Percentiles rank a stretch among this genome's conserved stretches.
These are phyloP conservation scores for Watsonalla binaria DNA, from an alignment of 2,888 invertebrate genomes.

Conservation along the genomic window DNA sequence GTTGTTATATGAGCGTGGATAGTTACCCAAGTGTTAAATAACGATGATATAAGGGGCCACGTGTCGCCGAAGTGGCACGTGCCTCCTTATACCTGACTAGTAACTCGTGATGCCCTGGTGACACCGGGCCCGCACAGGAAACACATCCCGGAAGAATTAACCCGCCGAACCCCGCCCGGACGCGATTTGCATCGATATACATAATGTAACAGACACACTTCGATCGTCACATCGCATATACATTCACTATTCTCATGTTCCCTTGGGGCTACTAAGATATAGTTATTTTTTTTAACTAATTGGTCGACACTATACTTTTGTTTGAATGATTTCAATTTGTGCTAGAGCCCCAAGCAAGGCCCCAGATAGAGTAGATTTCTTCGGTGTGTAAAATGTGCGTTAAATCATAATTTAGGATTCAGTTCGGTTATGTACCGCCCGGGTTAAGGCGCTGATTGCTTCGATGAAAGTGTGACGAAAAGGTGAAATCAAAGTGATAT, in stretches of 20 bases:
- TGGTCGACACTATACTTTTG: not conserved
- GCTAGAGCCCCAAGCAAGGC: not conserved
- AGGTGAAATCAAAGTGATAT: slow-evolving; percentile 43
- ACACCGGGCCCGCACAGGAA: slow-evolving; percentile 50
- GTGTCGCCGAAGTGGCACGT: slow-evolving; percentile 21
- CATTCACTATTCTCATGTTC: not conserved
- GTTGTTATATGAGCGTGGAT: no score
- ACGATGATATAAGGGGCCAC: not conserved
- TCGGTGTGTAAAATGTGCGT: slow-evolving; percentile 11
- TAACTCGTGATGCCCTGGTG: slow-evolving; percentile 32
- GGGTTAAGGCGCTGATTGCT: slow-evolving; percentile 14
- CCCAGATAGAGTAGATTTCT: not conserved
- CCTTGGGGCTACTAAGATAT: not conserved
- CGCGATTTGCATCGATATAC: slow-evolving; percentile 56
- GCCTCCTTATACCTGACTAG: slow-evolving; percentile 40
- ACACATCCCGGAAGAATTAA: slow-evolving; percentile 76
- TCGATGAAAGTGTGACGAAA: slow-evolving; percentile 57
- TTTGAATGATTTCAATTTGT: not conserved
- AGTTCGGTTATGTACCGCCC: slow-evolving; percentile 20
- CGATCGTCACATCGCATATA: slow-evolving; percentile 13
- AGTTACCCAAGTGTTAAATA: not conserved
- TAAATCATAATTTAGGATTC: slow-evolving; percentile 30
- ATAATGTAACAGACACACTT: slow-evolving; percentile 32
- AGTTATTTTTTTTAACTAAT: no score
- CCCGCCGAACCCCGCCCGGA: slow-evolving; percentile 42